These are phyloP conservation scores for Propithecus perrieri DNA, from an alignment of 2,797 vertebrate genomes.

Conservation along the genomic window DNA sequence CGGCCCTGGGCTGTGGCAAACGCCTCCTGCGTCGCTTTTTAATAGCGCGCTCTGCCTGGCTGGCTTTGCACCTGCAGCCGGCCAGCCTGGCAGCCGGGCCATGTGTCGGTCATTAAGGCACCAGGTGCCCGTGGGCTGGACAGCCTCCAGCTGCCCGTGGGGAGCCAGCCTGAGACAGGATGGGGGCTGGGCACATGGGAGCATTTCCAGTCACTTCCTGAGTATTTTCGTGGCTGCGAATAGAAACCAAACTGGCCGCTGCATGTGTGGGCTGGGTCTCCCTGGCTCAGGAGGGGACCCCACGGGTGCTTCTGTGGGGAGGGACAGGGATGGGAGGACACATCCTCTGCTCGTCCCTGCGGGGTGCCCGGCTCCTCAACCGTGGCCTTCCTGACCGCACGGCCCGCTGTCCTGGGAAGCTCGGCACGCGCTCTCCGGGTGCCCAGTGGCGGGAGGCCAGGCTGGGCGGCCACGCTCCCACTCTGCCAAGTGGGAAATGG, in stretches of 20 bases:
- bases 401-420: fast-evolving
- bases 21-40: slow-evolving; percentile 21
- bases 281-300: background rate
- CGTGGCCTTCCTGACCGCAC: background rate
- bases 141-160: background rate
- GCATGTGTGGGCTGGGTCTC: slow-evolving; percentile 10
- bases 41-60: slow-evolving; percentile 29
- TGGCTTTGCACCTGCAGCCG: background rate
- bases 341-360: fast-evolving
- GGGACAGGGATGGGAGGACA: background rate
- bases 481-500: background rate
- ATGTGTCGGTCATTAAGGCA: background rate
- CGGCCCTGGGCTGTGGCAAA: background rate
- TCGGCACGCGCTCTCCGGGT: fast-evolving
- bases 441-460: fast-evolving
- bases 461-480: background rate
- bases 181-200: background rate
- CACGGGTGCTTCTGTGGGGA: background rate
- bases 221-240: slow-evolving; percentile 46
- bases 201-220: background rate
- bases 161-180: background rate
- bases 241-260: background rate
- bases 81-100: background rate
- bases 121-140: background rate
- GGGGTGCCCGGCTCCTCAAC: background rate